Evolutionary conservation across 1,140 invertebrate genomes (phyloP), one percentile per base, ranked within the genome.

Genomic region (Drosophila watanabei): DNA sequence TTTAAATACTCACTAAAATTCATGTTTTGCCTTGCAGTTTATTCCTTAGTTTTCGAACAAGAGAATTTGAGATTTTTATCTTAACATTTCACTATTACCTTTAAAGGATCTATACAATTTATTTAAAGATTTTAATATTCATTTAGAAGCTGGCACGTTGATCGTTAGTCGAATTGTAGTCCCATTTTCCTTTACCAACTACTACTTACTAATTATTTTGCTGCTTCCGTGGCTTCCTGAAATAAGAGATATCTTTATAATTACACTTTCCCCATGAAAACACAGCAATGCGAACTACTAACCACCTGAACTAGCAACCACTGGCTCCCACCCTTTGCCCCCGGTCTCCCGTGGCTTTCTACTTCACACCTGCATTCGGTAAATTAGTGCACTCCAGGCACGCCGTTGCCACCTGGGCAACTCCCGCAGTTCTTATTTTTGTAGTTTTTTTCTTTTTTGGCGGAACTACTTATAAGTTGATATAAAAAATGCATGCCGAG

Each of bases 401-500:
- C 58, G 58, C 63, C 63, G 41, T n/a, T 33, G 69, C 43, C 68
- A 72, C 65, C 69, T 58, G 69, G 69, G 51, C 48, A 60, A 41
- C 54, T 73, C 45, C 49, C 56, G 18, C 30, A 28, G 63, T 35
- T 70, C 63, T 24, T 52, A 37, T 46, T 64, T 11, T 33, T 7
- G 24, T 35, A 20, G 20, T 32, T 45, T 73, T 39, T 39, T 18
- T 37, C 10, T 45, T 63, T 37, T 71, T 71, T 33, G 49, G 33
- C 68, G 68, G 49, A 73, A 73, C 46, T 56, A 75, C 71, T 75
- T 75, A 75, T 75, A 75, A 75, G 69, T 75, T 75, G 56, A 75
- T 77, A 77, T 77, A 77, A 77, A 77, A 77, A 77, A 77, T 77
- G 75, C 75, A 77, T 77, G 54, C 62, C 75, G 63, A 68, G 75